Percentiles rank a stretch among this genome's conserved stretches.
phyloP scores from a whole-genome alignment of 2,888 invertebrate genomes.

The Tachina lurida region DNA sequence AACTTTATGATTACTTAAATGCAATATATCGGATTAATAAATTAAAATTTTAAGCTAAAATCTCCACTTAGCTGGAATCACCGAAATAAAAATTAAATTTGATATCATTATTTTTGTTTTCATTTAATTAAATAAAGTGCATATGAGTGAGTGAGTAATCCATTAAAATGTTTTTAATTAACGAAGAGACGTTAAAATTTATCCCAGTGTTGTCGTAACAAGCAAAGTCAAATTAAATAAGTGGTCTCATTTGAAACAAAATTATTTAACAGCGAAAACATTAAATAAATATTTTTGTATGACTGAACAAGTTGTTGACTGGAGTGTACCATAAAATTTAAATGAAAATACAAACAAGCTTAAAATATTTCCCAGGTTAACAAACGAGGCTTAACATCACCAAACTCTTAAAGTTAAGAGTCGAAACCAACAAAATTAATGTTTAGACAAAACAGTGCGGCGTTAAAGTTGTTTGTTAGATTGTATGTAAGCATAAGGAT shows the following conservation, averaged over 20 bases:
- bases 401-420: no score
- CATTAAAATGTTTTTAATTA: conserved; percentile 45
- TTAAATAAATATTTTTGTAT: conserved; percentile 30
- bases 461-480: conserved; percentile 29
- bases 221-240: conserved; percentile 38
- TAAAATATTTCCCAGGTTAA: conserved; percentile 20
- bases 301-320: conserved; percentile 47
- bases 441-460: conserved; percentile 12
- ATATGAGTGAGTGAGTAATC: conserved; percentile 46
- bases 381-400: conserved; percentile 43
- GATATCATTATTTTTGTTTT: background rate
- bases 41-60: no score
- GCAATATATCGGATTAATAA: no score
- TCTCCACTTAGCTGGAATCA: no score
- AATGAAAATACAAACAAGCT: conserved; percentile 15
- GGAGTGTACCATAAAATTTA: conserved; percentile 31
- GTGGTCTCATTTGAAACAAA: conserved; percentile 26
- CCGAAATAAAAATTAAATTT: background rate
- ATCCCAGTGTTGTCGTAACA: conserved; percentile 52
- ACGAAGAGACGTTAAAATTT: conserved; percentile 44
- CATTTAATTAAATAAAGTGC: conserved; percentile 33
- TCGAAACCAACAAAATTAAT: conserved; percentile 1
- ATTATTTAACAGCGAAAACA: conserved; percentile 2
- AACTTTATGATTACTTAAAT: no score
- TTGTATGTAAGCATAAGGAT: conserved; percentile 34